A percentile compares a stretch with the other conserved stretches of the same genome.
Conservation (phyloP, 2,113 vertebrate genomes). For the Chrysemys picta region DNA sequence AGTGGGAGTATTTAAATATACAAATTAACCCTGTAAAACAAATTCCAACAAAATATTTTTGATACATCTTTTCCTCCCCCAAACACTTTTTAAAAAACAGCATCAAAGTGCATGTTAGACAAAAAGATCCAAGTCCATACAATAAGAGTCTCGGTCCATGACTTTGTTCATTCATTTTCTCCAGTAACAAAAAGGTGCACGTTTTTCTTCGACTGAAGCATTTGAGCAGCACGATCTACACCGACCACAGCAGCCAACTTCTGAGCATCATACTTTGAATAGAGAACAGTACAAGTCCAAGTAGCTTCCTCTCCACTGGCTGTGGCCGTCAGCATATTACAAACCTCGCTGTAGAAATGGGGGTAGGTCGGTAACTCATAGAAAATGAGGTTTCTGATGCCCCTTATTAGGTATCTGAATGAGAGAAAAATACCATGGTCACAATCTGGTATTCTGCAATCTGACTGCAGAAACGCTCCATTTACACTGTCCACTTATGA, state of each 20-base stretch:
- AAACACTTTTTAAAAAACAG: slow-evolving; percentile 7
- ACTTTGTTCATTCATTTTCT: slow-evolving; percentile 74
- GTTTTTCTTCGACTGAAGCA: slow-evolving; percentile 90
- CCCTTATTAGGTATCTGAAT: slow-evolving; percentile 90
- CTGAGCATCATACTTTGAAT: slow-evolving; percentile 92
- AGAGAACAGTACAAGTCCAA: slow-evolving; percentile 94
- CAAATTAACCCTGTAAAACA: not conserved
- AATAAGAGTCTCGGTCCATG: not conserved
- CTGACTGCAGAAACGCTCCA: not conserved
- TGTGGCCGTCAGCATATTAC: slow-evolving; percentile 91
- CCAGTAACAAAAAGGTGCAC: slow-evolving; percentile 97
- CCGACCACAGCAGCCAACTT: slow-evolving; percentile 88
- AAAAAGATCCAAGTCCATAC: not conserved
- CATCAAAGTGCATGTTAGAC: not conserved
- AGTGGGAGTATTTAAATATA: not conserved
- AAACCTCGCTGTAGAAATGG: slow-evolving; percentile 97
- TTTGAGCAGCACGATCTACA: slow-evolving; percentile 91
- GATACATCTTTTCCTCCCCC: not conserved
- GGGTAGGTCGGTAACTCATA: slow-evolving; percentile 93
- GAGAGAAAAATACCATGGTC: not conserved
- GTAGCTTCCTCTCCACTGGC: slow-evolving; percentile 83
- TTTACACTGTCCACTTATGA: not conserved
- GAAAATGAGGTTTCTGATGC: slow-evolving; percentile 94
- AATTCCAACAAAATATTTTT: not conserved
- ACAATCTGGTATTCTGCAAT: not conserved